Conservation (phyloP, 2,888 invertebrate genomes). For the Parelbella ahira region DNA sequence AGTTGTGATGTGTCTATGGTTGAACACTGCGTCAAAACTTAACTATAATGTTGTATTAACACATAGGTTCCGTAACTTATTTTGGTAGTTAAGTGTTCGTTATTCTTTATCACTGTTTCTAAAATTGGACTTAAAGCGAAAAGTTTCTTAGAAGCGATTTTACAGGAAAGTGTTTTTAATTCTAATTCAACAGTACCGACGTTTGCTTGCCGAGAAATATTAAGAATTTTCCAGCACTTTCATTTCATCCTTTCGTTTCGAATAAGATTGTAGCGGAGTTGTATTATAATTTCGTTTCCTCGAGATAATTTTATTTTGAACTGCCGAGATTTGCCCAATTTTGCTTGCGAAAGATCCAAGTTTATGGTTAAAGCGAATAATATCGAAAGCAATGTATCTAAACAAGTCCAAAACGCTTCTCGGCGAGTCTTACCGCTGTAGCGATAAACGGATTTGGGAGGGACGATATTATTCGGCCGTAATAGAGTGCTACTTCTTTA, state of each 20-base stretch:
- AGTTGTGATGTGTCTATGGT: too few relatives aligned
- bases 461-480: constrained; percentile 35
- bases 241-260: background rate
- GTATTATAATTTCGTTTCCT: constrained; percentile 13
- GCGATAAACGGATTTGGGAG: constrained; percentile 71
- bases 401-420: constrained; percentile 37
- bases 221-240: too few relatives aligned
- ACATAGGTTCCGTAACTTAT: too few relatives aligned
- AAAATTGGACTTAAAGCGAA: too few relatives aligned
- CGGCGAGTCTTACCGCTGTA: constrained; percentile 51
- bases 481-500: constrained; percentile 41
- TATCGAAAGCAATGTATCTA: constrained; percentile 59
- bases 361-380: constrained; percentile 45
- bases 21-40: too few relatives aligned
- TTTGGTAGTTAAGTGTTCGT: too few relatives aligned
- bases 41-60: too few relatives aligned
- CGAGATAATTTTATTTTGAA: constrained; percentile 8
- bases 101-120: too few relatives aligned
- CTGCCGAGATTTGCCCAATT: constrained; percentile 18
- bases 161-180: background rate
- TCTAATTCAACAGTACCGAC: too few relatives aligned
- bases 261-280: constrained; percentile 4
- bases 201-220: too few relatives aligned
- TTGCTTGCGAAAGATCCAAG: constrained; percentile 35
- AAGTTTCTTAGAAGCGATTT: too few relatives aligned